Conservation (phyloP, 2,113 vertebrate genomes). For the Machaerirhynchus nigripectus region DNA sequence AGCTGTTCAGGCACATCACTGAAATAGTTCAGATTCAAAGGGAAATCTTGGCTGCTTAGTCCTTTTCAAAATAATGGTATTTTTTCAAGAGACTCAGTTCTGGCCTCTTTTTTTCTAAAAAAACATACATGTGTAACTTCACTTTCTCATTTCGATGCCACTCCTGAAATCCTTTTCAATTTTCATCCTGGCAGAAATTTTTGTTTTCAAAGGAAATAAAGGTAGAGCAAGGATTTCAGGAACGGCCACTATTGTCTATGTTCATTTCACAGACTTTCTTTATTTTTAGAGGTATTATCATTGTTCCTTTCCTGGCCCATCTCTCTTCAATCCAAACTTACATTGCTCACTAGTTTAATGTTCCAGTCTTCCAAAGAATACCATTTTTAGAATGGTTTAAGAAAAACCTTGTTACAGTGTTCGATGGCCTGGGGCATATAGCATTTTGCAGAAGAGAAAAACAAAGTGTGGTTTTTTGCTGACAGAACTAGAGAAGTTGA, state of each 20-base stretch:
- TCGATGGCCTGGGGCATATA: background rate
- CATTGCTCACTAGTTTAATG: background rate
- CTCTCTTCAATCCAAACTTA: background rate
- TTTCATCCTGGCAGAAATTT: background rate
- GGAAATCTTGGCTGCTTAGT: background rate
- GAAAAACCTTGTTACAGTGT: background rate
- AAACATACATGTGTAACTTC: fast-evolving
- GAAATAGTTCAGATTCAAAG: background rate
- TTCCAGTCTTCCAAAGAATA: background rate
- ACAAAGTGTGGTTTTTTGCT: background rate
- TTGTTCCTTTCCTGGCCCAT: background rate
- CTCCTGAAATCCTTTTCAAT: background rate
- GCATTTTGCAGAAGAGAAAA: background rate
- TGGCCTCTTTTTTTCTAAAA: background rate
- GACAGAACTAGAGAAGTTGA: background rate
- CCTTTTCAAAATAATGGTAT: background rate
- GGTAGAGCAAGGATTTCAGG: background rate
- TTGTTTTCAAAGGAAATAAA: background rate
- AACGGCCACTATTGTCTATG: background rate
- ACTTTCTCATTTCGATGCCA: background rate
- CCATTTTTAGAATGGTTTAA: background rate
- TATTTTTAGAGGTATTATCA: background rate
- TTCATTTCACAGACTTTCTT: background rate
- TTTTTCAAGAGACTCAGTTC: background rate
- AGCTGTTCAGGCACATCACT: background rate